Base-by-base conservation (phyloP, 2,113 vertebrate species). In the Melospiza georgiana region DNA sequence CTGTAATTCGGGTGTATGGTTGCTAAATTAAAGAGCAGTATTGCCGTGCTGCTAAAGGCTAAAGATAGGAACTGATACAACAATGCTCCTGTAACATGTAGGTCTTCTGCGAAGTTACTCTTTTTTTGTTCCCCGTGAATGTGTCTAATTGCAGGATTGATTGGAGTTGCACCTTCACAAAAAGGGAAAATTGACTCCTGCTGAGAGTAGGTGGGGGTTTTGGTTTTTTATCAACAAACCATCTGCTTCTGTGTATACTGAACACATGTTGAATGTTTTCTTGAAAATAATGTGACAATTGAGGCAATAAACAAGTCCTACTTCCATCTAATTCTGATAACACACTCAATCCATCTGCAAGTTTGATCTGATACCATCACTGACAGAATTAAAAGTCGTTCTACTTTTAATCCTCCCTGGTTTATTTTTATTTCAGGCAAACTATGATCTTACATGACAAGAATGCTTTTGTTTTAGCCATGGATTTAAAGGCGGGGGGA, bases 101-200 rank as follows among this genome's bases (percentile, higher is more conserved):
- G 48, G 51, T 79, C 66, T 95, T 44, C 66, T 85, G 15, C 27
- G 58, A 33, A 69, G 15, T 59, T 87, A 79, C 30, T 14, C 5
- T 13, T 75, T 83, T 63, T 74, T 69, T 84, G 41, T 69, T 24
- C 37, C 48, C 48, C 7, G 3, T 72, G 43, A 78, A 69, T 69
- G 25, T 59, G 43, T 82, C 43, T 91, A 79, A 84, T 86, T 93
- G 62, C 74, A 83, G 27, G 23, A 68, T 79, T 86, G 84, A 62
- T 44, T 44, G 31, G 41, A 87, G 73, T 10, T 71, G 30, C 52
- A 35, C 77, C 31, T 84, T 93, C 82, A 80, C 67, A 84, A 93
- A 95, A 96, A 94, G 79, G 68, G 68, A 93, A 96, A 93, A 73
- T 76, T 88, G 68, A 81, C 72, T 91, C 79, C 59, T 63, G 72